Percentiles rank a stretch among this genome's conserved stretches.
Conservation (phyloP, 53 echinoderm and acorn worm genomes). For the Crossaster papposus region DNA sequence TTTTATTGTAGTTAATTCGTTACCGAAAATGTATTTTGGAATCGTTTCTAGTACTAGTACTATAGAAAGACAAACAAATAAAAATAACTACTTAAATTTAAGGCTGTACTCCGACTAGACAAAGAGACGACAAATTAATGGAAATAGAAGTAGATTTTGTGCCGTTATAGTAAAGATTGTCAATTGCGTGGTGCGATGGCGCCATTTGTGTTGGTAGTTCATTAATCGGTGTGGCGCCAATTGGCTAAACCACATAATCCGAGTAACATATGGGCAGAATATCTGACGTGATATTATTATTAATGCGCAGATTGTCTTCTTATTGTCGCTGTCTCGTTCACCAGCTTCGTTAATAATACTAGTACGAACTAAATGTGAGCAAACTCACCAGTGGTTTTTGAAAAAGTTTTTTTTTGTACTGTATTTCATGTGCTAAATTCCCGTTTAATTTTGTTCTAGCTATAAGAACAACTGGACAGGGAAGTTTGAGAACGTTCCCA, state of each 20-base stretch:
- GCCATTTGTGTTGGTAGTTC: conserved; percentile 1
- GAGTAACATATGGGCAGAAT: not conserved
- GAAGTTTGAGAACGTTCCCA: not conserved
- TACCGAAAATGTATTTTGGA: not conserved
- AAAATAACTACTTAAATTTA: not conserved
- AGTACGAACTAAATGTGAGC: not conserved
- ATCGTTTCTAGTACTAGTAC: not conserved
- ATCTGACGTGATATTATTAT: not conserved
- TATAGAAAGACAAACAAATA: not conserved
- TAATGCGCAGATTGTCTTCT: not conserved
- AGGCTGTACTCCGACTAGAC: not conserved
- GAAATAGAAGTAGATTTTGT: not conserved
- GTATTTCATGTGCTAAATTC: not conserved
- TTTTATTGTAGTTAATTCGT: not conserved
- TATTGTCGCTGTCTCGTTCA: not conserved
- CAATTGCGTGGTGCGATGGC: not conserved
- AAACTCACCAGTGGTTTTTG: not conserved
- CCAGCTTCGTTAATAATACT: not conserved
- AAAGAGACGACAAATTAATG: conserved; percentile 1
- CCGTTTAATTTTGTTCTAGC: not conserved
- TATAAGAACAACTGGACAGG: too few species aligned
- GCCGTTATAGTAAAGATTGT: not conserved
- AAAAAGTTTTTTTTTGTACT: not conserved
- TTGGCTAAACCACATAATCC: not conserved
- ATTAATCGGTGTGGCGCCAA: conserved; percentile 13